Evolutionary conservation across 2,797 vertebrate species (phyloP).

Genomic region (Alectoris magna): DNA sequence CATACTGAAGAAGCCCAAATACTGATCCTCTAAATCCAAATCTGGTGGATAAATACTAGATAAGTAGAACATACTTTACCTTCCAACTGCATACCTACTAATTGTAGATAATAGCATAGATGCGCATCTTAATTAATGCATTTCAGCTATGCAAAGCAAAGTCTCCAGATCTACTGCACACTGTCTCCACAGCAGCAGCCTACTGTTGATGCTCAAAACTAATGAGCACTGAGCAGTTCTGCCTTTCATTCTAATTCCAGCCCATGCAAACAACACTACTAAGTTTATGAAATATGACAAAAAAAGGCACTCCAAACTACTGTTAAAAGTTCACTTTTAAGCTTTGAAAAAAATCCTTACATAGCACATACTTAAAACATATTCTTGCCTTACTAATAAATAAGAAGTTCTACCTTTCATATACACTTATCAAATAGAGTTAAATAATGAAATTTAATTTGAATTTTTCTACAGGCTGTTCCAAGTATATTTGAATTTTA

Average conservation of each 20-base stretch:
- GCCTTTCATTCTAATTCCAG: background rate
- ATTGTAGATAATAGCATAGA: background rate
- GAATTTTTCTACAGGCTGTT: background rate
- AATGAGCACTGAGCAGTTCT: background rate
- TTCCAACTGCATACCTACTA: background rate
- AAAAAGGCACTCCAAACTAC: background rate
- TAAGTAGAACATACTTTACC: background rate
- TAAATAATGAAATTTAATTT: background rate
- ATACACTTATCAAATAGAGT: background rate
- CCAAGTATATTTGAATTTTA: background rate
- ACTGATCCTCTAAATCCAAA: background rate
- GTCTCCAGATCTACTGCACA: background rate
- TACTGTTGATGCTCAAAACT: background rate
- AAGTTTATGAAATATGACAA: background rate
- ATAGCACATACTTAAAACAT: background rate
- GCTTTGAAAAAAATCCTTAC: background rate
- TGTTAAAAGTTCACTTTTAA: background rate
- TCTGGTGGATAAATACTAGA: background rate
- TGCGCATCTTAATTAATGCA: background rate
- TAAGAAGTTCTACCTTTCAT: background rate
- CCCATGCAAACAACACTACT: background rate
- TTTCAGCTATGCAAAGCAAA: background rate
- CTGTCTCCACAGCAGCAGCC: background rate
- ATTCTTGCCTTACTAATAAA: background rate
- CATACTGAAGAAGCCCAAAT: background rate